phyloP scores from a whole-genome alignment of 2,113 vertebrate species.

The Dasyprocta punctata region DNA sequence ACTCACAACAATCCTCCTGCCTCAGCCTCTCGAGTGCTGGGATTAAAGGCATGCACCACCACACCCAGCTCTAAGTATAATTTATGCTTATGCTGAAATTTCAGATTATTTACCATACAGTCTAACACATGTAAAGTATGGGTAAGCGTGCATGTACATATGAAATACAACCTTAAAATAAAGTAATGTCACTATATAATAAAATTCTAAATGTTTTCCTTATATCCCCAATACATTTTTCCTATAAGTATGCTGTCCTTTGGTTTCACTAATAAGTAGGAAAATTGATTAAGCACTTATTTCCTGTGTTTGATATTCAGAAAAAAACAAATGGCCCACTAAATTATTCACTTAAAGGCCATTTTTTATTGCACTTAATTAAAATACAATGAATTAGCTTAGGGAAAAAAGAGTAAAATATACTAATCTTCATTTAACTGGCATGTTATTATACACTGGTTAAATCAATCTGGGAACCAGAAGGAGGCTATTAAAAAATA shows the following conservation, averaged over 20 bases:
- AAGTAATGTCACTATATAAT: not conserved
- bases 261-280: constrained; percentile 56
- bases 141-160: not conserved
- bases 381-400: constrained; percentile 32
- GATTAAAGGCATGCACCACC: too few species aligned
- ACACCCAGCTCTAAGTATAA: too few species aligned
- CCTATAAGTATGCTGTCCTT: constrained; percentile 37
- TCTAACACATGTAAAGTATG: not conserved
- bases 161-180: not conserved
- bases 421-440: constrained; percentile 62
- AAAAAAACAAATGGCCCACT: constrained; percentile 72
- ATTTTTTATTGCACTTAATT: constrained; percentile 70
- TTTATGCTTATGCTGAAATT: constrained; percentile 19
- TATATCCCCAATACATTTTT: not conserved
- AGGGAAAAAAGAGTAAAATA: constrained; percentile 32
- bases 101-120: not conserved
- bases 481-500: constrained; percentile 4
- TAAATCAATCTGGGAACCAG: constrained; percentile 31
- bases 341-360: constrained; percentile 75
- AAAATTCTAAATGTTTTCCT: not conserved
- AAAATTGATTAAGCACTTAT: constrained; percentile 58
- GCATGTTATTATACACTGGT: constrained; percentile 46
- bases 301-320: constrained; percentile 54
- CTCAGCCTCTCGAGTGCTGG: too few species aligned
- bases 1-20: too few species aligned